Base-by-base conservation (phyloP, 1,140 invertebrate species). In the Polypedilum vanderplanki region DNA sequence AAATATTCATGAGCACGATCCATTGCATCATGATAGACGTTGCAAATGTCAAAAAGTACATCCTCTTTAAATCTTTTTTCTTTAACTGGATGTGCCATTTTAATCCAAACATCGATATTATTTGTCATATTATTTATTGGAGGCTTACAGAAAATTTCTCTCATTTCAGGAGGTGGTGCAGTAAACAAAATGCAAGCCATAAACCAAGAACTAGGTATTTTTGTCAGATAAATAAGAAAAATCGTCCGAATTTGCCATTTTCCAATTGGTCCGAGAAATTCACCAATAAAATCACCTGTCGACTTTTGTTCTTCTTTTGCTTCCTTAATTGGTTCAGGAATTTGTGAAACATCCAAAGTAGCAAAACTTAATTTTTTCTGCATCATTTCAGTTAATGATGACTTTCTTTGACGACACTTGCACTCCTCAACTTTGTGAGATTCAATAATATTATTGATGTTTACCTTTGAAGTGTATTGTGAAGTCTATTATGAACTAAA, bases 81-180 rank as follows among this genome's bases (percentile, higher is more conserved):
- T 70, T 80, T 81, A 70, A 79, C 78, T 24, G 81, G 81, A 81
- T 83, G 81, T 33, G 80, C 80, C 0, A 83, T 80, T 75, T 81
- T 81, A n/a, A 83, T 82, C 81, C 81, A 83, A 15, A 78, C 74
- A 20, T 70, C 17, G 9, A 70, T 20, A 10, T 22, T 10, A 12
- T 70, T n/a, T 9, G 65, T 8, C 65, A 70, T 70, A 1, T 41
- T 17, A 0, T 77, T 76, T 8, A 78, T 41, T 0, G 81, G 81
- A 7, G 81, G 81, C 57, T 82, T 83, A 70, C 81, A 83, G 33
- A 81, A 83, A 76, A 83, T 82, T 73, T 82, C 81, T 12, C 81
- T 80, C 20, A 80, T 79, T 7, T 81, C 76, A 0, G 80, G 80
- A 0, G 81, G n/a, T 20, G 77, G 77, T 20, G 78, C 78, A 12